Base-by-base conservation (phyloP, 2,888 invertebrate genomes). In the Zele albiditarsus region DNA sequence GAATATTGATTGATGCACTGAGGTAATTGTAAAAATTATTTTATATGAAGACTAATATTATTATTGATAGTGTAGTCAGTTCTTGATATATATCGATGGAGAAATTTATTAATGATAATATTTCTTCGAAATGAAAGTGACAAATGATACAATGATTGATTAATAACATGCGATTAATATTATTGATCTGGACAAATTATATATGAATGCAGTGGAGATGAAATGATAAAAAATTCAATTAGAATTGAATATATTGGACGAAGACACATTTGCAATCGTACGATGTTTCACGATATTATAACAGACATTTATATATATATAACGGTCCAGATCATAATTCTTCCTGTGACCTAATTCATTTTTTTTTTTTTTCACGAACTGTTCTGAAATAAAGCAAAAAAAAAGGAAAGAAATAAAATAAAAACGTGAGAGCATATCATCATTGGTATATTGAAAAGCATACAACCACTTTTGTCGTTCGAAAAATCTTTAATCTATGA, bases 191-290 rank as follows among this genome's bases (percentile, higher is more conserved):
- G n/a, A 46, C n/a, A 46, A 46, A 46, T 46, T 46, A 46, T 14
- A 46, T 46, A 46, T 6, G n/a, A n/a, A 46, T n/a, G n/a, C 6
- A 46, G 46, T n/a, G 16, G 5, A 46, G 46, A 46, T 46, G 16
- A 46, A 46, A 46, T 46, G 46, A 46, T 46, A 46, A 46, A n/a
- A 46, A 46, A 46, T 46, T 46, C 46, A 46, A 46, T 46, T 46
- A 46, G 16, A 46, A 2, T 46, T 46, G n/a, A 16, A 46, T 46
- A 46, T n/a, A 46, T 46, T 46, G 16, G n/a, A 46, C 46, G n/a
- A 46, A 46, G 46, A 16, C 2, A 46, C n/a, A 46, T 46, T 46
- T 46, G 46, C 16, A 46, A 46, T 3, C n/a, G 16, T 46, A 46
- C 5, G 16, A 46, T 12, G 38, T 38, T 2, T 1, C 4, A 38